Evolutionary conservation across 2,888 invertebrate species (phyloP), one percentile per base, ranked within the genome.

Genomic region (Trimorus sp.): DNA sequence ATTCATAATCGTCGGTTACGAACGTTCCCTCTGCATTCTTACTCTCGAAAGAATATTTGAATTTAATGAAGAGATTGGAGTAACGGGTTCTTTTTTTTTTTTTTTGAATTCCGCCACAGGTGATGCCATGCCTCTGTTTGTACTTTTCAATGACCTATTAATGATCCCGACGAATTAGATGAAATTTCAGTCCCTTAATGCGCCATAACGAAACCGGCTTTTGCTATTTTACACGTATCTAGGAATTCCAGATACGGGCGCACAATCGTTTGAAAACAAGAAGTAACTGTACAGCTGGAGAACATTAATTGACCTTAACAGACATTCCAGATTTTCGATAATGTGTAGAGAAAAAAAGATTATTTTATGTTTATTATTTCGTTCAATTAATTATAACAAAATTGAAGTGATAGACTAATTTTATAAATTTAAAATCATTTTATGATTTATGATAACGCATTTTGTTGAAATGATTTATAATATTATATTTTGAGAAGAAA

Each of bases 51-150:
- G 74, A 58, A 70, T 75, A 80, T 75, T 75, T 71, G 42, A 76
- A 76, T 80, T 75, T 75, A 75, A 80, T 80, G 70, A 80, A 75
- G 75, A 76, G 80, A 75, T 75, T 66, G 71, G 70, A 75, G 54
- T 80, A 80, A 75, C 80, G 80, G 80, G 14, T 48, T 76, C 51
- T 69, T 62, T 79, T 65, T 76, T 65, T 69, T 62, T 79, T 65
- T 70, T 75, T 68, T 75, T 71, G 75, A 56, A 76, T 75, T 80
- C 75, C 75, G 40, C 71, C 66, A 71, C 71, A 78, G 40, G 48
- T n/a, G 8, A 26, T 37, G 63, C 38, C 37, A 15, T 6, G 38
- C 42, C 26, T 56, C 54, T 68, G 53, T 63, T 65, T 49, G 56
- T 79, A 42, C 62, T 79, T 79, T 58, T 12, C 60, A 73, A 73